Conservation (phyloP, 1,140 invertebrate genomes). For the Coenobita brevimanus region DNA sequence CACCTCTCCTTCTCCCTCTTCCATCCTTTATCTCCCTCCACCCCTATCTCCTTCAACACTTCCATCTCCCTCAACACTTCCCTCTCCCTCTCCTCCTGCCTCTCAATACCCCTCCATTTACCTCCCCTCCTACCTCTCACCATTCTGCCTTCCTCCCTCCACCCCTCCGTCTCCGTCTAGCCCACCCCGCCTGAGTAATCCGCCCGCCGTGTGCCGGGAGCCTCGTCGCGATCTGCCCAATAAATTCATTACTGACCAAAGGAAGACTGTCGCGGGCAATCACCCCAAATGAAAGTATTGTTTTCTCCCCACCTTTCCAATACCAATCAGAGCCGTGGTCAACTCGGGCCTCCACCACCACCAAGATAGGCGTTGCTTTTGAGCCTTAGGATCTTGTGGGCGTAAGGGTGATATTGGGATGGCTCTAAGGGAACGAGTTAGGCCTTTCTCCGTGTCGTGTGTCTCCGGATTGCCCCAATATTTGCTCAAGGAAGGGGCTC, state of each 20-base stretch:
- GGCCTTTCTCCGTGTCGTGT: background rate
- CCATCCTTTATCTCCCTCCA: background rate
- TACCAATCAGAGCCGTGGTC: slow-evolving; percentile 17
- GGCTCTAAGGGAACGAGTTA: background rate
- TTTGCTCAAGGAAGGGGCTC: slow-evolving; percentile 21
- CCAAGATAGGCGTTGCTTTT: background rate
- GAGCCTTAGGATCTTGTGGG: background rate
- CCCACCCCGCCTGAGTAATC: background rate
- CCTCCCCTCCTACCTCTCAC: background rate
- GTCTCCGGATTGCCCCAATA: slow-evolving; percentile 42
- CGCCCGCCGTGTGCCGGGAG: background rate
- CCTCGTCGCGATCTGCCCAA: slow-evolving; percentile 19
- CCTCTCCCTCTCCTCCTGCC: background rate
- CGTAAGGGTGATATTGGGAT: background rate
- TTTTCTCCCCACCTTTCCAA: slow-evolving; percentile 24
- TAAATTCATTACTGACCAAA: slow-evolving; percentile 62
- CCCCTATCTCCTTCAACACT: background rate
- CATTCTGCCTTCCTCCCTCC: background rate
- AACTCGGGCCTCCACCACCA: background rate
- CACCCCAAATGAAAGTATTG: slow-evolving; percentile 58
- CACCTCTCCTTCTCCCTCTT: background rate
- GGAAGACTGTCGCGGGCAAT: slow-evolving; percentile 40
- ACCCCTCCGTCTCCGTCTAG: background rate
- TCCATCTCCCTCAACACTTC: background rate
- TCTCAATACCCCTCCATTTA: background rate